phyloP scores from a whole-genome alignment of 1,140 invertebrate species.

The Bombus confusus region DNA sequence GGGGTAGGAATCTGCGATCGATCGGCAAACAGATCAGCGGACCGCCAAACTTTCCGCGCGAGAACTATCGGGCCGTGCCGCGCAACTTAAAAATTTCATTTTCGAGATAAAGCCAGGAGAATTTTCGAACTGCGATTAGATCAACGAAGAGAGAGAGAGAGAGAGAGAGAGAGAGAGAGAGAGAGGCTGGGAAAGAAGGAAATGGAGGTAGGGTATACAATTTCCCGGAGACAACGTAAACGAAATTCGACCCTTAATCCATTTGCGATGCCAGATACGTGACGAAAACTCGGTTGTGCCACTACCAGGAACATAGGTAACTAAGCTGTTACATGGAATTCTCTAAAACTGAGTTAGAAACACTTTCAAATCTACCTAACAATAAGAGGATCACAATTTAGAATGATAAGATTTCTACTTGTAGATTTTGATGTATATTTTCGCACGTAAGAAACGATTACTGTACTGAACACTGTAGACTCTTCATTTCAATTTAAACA shows the following conservation, averaged over 20 bases:
- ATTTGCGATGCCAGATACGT: slow-evolving; percentile 11
- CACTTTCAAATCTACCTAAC: not conserved
- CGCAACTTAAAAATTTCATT: slow-evolving; percentile 18
- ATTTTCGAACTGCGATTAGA: slow-evolving; percentile 9
- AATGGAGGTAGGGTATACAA: not conserved
- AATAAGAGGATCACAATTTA: not conserved
- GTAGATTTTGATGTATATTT: not conserved
- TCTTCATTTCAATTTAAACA: no score
- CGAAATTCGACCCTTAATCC: not conserved
- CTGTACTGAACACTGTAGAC: no score
- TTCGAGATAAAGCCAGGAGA: not conserved
- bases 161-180: not conserved
- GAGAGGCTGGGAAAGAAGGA: not conserved
- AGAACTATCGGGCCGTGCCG: not conserved
- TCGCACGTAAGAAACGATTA: not conserved
- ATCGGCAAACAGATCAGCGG: not conserved
- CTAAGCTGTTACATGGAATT: not conserved
- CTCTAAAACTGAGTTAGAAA: not conserved
- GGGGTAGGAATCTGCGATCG: not conserved
- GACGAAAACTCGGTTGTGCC: not conserved
- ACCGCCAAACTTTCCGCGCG: not conserved
- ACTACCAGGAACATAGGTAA: not conserved
- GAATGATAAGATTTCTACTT: not conserved
- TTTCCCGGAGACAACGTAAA: slow-evolving; percentile 1
- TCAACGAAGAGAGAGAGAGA: not conserved